Conservation (phyloP, 2,113 vertebrate genomes). For the Festucalex cinctus region DNA sequence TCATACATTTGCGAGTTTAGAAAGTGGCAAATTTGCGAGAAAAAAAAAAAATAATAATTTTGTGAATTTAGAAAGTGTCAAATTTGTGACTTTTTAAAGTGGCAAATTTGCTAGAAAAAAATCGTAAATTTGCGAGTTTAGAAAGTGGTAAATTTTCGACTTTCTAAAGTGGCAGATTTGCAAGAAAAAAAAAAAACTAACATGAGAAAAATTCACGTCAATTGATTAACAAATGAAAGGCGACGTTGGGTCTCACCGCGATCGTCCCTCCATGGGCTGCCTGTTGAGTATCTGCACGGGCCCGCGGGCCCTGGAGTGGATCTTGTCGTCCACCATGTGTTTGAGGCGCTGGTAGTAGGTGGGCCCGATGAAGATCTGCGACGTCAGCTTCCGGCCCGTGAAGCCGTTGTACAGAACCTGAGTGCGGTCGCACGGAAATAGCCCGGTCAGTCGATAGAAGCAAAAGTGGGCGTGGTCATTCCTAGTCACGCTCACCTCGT, state of each 20-base stretch:
- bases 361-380: conserved; percentile 96
- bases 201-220: too few relatives aligned
- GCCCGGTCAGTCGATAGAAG: not conserved
- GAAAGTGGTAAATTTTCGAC: too few relatives aligned
- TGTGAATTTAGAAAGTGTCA: too few relatives aligned
- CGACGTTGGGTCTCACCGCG: conserved; percentile 77
- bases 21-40: too few relatives aligned
- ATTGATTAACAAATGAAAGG: too few relatives aligned
- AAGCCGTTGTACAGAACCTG: conserved; percentile 96
- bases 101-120: too few relatives aligned
- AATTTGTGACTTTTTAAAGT: too few relatives aligned
- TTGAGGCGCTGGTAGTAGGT: conserved; percentile 97
- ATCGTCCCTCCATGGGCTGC: conserved; percentile 96
- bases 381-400: conserved; percentile 95
- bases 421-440: not conserved
- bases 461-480: not conserved
- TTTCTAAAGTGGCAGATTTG: too few relatives aligned
- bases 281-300: conserved; percentile 98
- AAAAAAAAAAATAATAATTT: too few relatives aligned
- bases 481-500: conserved; percentile 78
- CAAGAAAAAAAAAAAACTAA: too few relatives aligned
- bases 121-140: too few relatives aligned
- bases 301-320: conserved; percentile 94
- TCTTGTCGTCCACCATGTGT: conserved; percentile 99
- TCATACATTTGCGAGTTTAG: too few relatives aligned